phyloP scores from a whole-genome alignment of 2,113 vertebrate genomes.

The Triplophysa siluroides region DNA sequence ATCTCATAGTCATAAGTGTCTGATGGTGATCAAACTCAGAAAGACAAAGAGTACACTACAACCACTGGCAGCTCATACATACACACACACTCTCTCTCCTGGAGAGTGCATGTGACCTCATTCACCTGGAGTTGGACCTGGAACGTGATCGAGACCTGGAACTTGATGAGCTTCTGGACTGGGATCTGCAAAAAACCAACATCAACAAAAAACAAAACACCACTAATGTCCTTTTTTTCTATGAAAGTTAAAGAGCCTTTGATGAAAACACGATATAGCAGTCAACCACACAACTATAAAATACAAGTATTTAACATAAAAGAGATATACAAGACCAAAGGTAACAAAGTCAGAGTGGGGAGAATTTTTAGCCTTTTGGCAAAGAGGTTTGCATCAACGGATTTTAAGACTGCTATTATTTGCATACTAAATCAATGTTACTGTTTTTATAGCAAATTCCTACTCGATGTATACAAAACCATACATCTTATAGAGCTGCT shows the following conservation, averaged over 20 bases:
- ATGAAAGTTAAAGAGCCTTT: neutral
- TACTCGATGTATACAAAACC: no score
- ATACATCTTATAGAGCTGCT: neutral
- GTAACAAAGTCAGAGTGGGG: no score
- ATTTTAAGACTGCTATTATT: neutral
- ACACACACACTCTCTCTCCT: conserved; percentile 79
- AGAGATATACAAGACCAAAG: no score
- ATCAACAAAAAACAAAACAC: conserved; percentile 5
- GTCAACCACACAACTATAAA: neutral
- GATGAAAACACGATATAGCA: neutral
- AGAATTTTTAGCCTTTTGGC: no score
- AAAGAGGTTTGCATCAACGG: no score
- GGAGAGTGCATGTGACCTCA: conserved; percentile 92
- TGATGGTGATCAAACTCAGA: neutral
- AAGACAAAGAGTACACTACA: conserved; percentile 51
- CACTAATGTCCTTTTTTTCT: conserved; percentile 44
- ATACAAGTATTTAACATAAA: neutral
- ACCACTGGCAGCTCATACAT: conserved; percentile 57
- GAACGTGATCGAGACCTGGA: conserved; percentile 96
- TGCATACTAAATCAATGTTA: neutral
- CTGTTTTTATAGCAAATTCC: no score
- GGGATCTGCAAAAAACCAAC: conserved; percentile 86
- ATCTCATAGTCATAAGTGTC: neutral
- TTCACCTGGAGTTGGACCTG: conserved; percentile 99
- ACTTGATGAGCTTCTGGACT: conserved; percentile 93